Evolutionary conservation across 2,888 invertebrate species (phyloP), one percentile per base, ranked within the genome.

Genomic region (Leptopterna dolabrata): DNA sequence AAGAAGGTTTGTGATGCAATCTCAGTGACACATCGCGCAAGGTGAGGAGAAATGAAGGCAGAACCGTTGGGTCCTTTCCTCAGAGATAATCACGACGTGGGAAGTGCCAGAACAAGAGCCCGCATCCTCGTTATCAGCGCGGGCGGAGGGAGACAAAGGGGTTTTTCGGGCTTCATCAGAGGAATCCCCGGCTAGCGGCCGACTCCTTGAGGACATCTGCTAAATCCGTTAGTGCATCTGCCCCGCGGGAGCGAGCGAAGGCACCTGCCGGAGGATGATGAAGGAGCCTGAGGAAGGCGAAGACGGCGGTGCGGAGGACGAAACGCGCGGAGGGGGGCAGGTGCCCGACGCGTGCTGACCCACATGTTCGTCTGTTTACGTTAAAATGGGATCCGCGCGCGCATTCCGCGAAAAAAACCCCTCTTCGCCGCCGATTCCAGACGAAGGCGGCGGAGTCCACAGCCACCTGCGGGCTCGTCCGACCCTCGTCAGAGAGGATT

Each of bases 141-240:
- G 63, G 63, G 63, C 9, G 63, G 63, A 24, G 63, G 27, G 24
- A 16, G 45, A 78, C 19, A 24, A 29, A 81, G 30, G 36, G 81
- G 3, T 9, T 55, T 45, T 81, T 55, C 30, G n/a, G 81, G 76
- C 85, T 29, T 73, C 73, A 73, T 45, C 41, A 29, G 29, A 73
- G 73, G 27, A 51, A 85, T 30, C 85, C 24, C 85, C 19, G 73
- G 85, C 73, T 85, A 85, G 73, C 85, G 85, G 85, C 85, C 13
- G 19, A 55, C 70, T 30, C 47, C 76, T 73, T 78, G 47, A 71
- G 36, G 85, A 76, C 85, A 85, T 85, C 85, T 85, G 85, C 85
- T 45, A 85, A 85, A 85, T 85, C 85, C 85, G 85, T 85, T 85
- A 85, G 73, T 73, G 85, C 85, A 85, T 85, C 85, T 85, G 85